A percentile compares a stretch with the other conserved stretches of the same genome.
These are phyloP conservation scores for Caenorhabditis remanei DNA, from an alignment of 1,140 invertebrate species.

Conservation along the genomic window DNA sequence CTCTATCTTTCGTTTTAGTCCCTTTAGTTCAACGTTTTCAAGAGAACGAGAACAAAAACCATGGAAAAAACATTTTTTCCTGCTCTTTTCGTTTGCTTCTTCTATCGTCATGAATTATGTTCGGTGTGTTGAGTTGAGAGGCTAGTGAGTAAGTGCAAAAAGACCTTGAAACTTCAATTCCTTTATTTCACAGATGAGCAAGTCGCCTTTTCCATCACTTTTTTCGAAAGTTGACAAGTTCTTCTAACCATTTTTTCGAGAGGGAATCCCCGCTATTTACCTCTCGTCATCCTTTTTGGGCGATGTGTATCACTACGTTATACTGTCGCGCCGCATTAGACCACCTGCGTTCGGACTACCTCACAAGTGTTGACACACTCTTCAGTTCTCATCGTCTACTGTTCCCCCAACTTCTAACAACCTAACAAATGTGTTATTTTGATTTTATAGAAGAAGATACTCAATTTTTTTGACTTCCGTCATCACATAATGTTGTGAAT, in stretches of 20 bases:
- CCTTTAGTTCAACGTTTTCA: slow-evolving; percentile 1
- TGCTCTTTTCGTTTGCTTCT: neutral
- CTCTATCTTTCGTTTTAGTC: slow-evolving; percentile 11
- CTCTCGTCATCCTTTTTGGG: too few relatives aligned
- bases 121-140: neutral
- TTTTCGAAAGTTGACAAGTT: neutral
- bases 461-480: neutral
- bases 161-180: slow-evolving; percentile 51
- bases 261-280: neutral
- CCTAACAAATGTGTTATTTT: slow-evolving; percentile 21
- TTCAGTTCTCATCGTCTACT: slow-evolving; percentile 4
- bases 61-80: slow-evolving; percentile 10
- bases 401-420: neutral
- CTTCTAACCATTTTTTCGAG: neutral
- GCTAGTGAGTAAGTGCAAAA: neutral
- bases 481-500: neutral
- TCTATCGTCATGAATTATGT: slow-evolving; percentile 53
- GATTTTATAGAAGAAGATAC: neutral
- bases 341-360: slow-evolving; percentile 36
- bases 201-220: neutral
- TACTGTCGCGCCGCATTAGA: slow-evolving; percentile 41
- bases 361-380: slow-evolving; percentile 45
- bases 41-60: slow-evolving; percentile 10
- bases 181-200: slow-evolving; percentile 43
- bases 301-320: neutral